Conservation (phyloP, 2,797 vertebrate genomes). For the Mareca strepera region DNA sequence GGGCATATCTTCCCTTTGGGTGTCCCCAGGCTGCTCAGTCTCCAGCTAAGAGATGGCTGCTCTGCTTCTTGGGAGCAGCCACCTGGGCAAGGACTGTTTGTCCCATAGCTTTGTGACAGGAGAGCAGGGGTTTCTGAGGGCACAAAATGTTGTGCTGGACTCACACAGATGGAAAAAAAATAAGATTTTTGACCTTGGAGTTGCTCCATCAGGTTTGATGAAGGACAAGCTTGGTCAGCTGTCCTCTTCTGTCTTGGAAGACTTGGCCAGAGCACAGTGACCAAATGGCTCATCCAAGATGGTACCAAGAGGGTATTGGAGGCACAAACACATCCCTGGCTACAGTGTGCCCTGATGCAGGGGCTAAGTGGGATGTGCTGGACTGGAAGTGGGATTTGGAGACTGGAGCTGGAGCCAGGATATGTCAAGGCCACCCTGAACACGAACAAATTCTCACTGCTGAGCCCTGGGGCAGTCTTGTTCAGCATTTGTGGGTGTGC, state of each 20-base stretch:
- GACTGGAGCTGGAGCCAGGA: background rate
- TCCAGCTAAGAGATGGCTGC: background rate
- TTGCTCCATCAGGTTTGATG: background rate
- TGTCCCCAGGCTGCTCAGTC: background rate
- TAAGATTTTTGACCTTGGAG: background rate
- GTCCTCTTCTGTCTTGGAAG: background rate
- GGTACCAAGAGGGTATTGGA: background rate
- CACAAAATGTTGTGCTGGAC: background rate
- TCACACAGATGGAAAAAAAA: background rate
- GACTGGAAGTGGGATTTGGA: background rate
- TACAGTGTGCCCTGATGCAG: background rate
- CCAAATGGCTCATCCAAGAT: background rate
- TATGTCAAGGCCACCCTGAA: background rate
- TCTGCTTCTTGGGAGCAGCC: background rate
- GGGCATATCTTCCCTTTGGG: background rate
- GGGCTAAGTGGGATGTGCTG: background rate
- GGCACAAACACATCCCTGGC: background rate
- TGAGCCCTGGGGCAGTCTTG: background rate
- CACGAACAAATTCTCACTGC: background rate
- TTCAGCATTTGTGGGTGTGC: accelerated
- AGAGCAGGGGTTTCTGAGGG: background rate
- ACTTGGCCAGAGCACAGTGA: background rate
- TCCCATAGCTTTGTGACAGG: background rate
- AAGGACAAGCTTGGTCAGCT: background rate
- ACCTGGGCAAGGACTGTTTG: background rate